These are phyloP conservation scores for Gymnarchus niloticus DNA, from an alignment of 2,113 vertebrate species.

Conservation along the genomic window DNA sequence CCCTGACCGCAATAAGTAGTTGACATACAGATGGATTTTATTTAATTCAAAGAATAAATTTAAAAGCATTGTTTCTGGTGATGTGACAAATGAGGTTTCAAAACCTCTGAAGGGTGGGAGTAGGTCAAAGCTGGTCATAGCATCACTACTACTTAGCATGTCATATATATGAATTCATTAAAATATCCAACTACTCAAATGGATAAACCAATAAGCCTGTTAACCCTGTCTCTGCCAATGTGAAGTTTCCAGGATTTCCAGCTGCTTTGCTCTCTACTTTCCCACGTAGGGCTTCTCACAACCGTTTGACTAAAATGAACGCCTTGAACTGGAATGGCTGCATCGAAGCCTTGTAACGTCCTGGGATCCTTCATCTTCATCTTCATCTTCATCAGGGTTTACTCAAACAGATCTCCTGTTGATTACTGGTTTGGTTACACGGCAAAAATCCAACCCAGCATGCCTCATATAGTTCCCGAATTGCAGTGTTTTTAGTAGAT, in stretches of 20 bases:
- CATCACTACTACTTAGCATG: too few species aligned
- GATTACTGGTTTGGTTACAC: neutral
- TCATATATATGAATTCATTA: neutral
- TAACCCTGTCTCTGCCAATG: neutral
- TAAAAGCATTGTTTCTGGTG: too few species aligned
- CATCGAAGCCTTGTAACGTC: neutral
- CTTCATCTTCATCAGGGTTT: neutral
- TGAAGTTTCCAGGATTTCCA: too few species aligned
- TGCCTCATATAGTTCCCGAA: neutral
- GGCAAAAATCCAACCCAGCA: neutral
- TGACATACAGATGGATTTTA: too few species aligned
- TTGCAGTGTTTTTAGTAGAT: neutral
- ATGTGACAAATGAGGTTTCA: too few species aligned
- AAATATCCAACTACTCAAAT: neutral
- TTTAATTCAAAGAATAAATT: too few species aligned
- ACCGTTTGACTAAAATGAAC: neutral
- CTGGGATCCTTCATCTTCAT: neutral
- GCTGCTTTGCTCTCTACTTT: neutral
- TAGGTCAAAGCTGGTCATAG: too few species aligned
- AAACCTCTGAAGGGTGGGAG: too few species aligned
- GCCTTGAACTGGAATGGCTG: neutral
- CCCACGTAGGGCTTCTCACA: neutral
- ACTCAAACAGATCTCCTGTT: neutral
- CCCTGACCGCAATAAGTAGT: too few species aligned
- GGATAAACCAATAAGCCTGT: neutral